Evolutionary conservation across 2,113 vertebrate species (phyloP).

Genomic region (Perognathus longimembris): DNA sequence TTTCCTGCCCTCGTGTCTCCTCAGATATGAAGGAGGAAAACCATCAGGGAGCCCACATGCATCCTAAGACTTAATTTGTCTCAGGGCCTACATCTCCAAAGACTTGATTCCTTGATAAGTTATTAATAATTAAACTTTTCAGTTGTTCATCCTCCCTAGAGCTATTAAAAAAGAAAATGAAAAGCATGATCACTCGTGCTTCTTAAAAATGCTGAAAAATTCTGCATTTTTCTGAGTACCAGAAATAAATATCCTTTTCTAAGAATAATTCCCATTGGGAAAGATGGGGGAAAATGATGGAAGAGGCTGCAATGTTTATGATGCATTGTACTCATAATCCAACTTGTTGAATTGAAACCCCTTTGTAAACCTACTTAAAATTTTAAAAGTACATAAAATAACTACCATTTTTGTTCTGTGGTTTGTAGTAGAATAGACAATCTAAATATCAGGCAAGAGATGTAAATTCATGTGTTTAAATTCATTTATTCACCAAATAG

Average conservation of each 20-base stretch:
- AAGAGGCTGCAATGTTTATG: too few species aligned
- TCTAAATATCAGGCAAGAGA: conserved; percentile 19
- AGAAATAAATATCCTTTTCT: conserved; percentile 32
- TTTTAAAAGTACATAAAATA: neutral
- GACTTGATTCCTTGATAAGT: conserved; percentile 28
- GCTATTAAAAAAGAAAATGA: conserved; percentile 49
- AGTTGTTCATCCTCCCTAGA: neutral
- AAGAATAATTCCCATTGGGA: conserved; percentile 9
- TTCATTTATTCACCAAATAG: conserved; percentile 20
- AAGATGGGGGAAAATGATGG: too few species aligned
- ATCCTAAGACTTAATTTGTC: neutral
- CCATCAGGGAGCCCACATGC: neutral
- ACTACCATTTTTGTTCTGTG: neutral
- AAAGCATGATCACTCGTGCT: conserved; percentile 62
- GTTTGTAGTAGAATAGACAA: neutral
- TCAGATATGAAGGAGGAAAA: neutral
- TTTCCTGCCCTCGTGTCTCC: accelerated
- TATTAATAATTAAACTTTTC: conserved; percentile 56
- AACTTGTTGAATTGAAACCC: too few species aligned
- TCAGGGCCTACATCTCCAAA: neutral
- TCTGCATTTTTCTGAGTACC: conserved; percentile 39
- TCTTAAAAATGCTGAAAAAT: conserved; percentile 25
- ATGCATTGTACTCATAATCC: too few species aligned
- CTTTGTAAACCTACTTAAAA: too few species aligned
- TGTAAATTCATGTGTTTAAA: neutral